Base-by-base conservation (phyloP, 2,113 vertebrate species). In the Eretmochelys imbricata region DNA sequence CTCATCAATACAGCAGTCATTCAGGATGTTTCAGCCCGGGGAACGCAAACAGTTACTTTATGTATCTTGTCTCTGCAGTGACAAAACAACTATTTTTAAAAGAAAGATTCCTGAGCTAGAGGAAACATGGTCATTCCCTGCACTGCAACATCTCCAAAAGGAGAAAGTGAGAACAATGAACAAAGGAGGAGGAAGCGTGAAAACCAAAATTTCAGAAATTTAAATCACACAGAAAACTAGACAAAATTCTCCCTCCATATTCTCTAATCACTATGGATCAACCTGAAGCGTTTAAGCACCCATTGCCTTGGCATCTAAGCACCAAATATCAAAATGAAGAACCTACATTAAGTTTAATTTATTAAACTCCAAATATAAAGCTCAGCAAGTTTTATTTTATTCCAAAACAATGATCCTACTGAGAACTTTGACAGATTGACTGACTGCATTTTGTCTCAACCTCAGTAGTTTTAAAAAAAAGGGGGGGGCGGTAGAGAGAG, bases 401-500 rank as follows among this genome's bases (percentile, higher is more conserved):
- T 48, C 24, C 85, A 80, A 51, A 51, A 55, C n/a, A 57, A 94
- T 69, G 59, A 24, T 88, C 62, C 31, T 9, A 22, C 51, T 35
- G 0, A 27, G 31, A 51, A 89, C 84, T 27, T 2, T 2, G 81
- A 38, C 35, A 1, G 38, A 48, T 4, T 69, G 53, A 82, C 90
- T 42, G 1, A 20, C 48, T 49, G 1, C 16, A 10, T 38, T 87
- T 87, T 53, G 25, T 16, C 59, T 53, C 55, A 72, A 11, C 6
- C 48, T 1, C 72, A 27, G 83, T 65, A n/a, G 4, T 4, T 25
- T 78, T 72, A 93, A 93, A 25, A 31, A 49, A 49, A 49, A 49
- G 10, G 10, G 10, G 49, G 10, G 9, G 10, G 9, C 4, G 53
- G 14, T 2, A 17, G 17, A 9, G 17, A 6, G 7, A 8, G 25